A percentile compares a stretch with the other conserved stretches of the same genome.
These are phyloP conservation scores for Melinaea menophilus DNA, from an alignment of 2,888 invertebrate species.

Conservation along the genomic window DNA sequence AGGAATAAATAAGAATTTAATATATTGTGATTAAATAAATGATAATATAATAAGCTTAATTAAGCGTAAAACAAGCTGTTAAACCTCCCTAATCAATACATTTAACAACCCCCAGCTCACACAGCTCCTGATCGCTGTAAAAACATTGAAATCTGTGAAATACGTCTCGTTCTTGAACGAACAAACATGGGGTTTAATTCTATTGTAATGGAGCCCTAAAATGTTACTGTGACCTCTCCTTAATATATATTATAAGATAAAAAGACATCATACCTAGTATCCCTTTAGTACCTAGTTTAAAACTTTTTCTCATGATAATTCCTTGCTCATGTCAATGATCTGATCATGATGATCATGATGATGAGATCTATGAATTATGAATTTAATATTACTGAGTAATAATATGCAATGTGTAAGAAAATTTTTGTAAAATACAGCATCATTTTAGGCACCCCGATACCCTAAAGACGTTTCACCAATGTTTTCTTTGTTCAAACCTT, in stretches of 20 bases:
- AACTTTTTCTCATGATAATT: no score
- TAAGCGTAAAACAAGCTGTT: neutral
- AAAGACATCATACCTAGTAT: no score
- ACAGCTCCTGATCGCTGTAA: constrained; percentile 31
- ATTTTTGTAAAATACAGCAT: constrained; percentile 19
- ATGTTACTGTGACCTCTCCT: constrained; percentile 34
- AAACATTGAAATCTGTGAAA: constrained; percentile 47
- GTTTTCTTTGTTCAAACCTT: constrained; percentile 64
- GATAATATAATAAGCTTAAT: neutral
- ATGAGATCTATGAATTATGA: no score
- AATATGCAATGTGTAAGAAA: neutral
- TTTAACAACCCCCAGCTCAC: constrained; percentile 23
- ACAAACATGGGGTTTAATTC: constrained; percentile 46
- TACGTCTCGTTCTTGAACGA: constrained; percentile 39
- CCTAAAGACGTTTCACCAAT: constrained; percentile 53
- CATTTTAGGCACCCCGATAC: constrained; percentile 50
- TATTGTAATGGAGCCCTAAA: constrained; percentile 50
- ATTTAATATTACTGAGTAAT: neutral
- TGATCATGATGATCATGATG: no score
- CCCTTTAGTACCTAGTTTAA: no score
- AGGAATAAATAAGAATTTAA: no score
- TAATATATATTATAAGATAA: no score
- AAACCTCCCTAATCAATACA: constrained; percentile 3
- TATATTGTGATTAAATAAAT: no score
- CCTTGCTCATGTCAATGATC: no score